Evolutionary conservation across 2,888 invertebrate genomes (phyloP), one percentile per base, ranked within the genome.

Genomic region (Latrodectus elegans): DNA sequence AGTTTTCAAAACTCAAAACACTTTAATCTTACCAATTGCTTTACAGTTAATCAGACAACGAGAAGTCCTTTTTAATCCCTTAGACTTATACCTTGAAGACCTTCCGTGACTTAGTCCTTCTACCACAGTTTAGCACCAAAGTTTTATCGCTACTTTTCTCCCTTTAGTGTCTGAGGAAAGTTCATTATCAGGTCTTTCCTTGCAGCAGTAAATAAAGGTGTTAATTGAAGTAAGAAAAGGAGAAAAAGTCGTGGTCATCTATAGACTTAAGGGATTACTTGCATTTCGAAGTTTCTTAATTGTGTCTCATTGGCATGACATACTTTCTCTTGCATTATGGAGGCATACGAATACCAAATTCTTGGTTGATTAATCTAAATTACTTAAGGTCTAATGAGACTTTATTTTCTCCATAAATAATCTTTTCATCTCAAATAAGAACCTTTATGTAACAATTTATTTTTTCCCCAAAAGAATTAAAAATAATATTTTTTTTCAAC

Each of bases 91-190:
- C 77, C 77, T 78, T 72, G 64, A 76, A 84, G 72, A 78, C 84
- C 78, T 77, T 72, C 65, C 52, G 53, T 22, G 22, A 22, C 22
- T 22, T 22, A 22, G 65, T 52, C 77, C 77, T 67, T 77, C 77
- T 84, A 76, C 77, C 77, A 77, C 49, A 82, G 82, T 82, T 82
- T 52, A 67, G 68, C 76, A 72, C 53, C 84, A 84, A 84, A 84
- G 84, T 84, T 84, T 84, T 84, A 84, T 84, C 77, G 84, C 77
- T 78, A 73, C 77, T 84, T 84, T 83, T 52, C 70, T 83, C 83
- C 83, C 71, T 83, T 84, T 84, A 84, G 84, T 78, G 77, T 84
- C 84, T 84, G 77, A 77, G 72, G 84, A 84, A 84, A 84, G 84
- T 84, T 84, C 84, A 84, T 84, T 84, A 84, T 78, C 84, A 77